Conservation (phyloP, 1,140 invertebrate species). For the Magallana gigas region DNA sequence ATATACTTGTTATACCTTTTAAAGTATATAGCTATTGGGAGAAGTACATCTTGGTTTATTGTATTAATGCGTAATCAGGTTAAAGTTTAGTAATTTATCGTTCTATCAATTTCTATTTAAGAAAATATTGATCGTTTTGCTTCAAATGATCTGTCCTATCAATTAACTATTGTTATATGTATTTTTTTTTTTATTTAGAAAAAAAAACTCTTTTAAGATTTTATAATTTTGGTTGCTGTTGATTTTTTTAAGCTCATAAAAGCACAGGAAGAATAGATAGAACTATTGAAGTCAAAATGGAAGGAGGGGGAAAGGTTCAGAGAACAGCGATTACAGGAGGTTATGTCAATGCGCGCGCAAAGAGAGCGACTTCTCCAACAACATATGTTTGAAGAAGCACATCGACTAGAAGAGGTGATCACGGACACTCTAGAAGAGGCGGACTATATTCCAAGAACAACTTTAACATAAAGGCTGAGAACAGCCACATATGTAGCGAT, state of each 20-base stretch:
- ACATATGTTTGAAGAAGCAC: conserved; percentile 30
- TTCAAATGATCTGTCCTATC: too few relatives aligned
- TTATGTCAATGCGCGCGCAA: conserved; percentile 34
- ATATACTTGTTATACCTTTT: too few relatives aligned
- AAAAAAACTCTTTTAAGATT: too few relatives aligned
- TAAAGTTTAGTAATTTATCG: too few relatives aligned
- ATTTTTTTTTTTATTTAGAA: too few relatives aligned
- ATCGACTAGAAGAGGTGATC: conserved; percentile 38
- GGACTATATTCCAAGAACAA: conserved; percentile 43
- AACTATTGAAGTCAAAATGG: conserved; percentile 17
- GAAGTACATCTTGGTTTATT: too few relatives aligned
- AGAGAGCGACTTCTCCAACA: conserved; percentile 27
- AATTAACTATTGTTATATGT: too few relatives aligned
- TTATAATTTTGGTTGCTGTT: not conserved
- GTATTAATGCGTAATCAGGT: too few relatives aligned
- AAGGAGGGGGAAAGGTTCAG: conserved; percentile 35
- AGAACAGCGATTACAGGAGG: conserved; percentile 25
- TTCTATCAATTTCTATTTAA: too few relatives aligned
- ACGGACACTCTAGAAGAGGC: conserved; percentile 39
- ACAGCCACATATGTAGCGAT: too few relatives aligned
- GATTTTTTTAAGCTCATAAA: conserved; percentile 17
- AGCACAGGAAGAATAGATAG: conserved; percentile 33
- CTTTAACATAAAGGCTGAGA: not conserved
- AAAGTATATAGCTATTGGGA: too few relatives aligned
- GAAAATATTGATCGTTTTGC: too few relatives aligned